Percentiles rank a stretch among this genome's conserved stretches.
phyloP scores from a whole-genome alignment of 2,113 vertebrate species.

The Anguilla rostrata region DNA sequence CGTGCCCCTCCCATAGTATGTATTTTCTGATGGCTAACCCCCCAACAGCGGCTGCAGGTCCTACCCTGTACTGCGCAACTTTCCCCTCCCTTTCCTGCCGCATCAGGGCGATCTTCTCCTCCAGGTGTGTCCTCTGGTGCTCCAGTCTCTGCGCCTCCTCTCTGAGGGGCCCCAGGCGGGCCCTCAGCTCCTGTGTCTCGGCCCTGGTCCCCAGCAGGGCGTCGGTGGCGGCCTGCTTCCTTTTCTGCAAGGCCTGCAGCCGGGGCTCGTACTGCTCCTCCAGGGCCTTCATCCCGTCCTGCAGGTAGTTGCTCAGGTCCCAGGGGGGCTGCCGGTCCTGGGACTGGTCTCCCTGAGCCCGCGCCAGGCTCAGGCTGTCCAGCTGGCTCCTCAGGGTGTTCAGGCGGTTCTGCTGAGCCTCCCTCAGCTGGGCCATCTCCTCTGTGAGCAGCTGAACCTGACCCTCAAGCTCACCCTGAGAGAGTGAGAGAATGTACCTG shows the following conservation, averaged over 20 bases:
- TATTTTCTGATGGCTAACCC: not conserved
- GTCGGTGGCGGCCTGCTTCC: constrained; percentile 68
- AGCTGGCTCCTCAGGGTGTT: constrained; percentile 62
- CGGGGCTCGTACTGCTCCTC: constrained; percentile 87
- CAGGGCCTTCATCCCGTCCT: constrained; percentile 75
- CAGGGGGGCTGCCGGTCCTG: constrained; percentile 75
- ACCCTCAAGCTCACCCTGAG: constrained; percentile 72
- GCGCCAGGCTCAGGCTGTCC: constrained; percentile 55
- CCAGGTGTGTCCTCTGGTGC: constrained; percentile 78
- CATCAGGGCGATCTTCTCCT: constrained; percentile 80
- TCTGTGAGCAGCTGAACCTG: constrained; percentile 72
- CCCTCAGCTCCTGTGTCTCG: constrained; percentile 76
- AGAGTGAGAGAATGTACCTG: not conserved
- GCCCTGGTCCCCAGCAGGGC: constrained; percentile 76
- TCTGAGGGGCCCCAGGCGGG: constrained; percentile 75
- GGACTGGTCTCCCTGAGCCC: constrained; percentile 72
- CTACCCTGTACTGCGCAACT: constrained; percentile 80
- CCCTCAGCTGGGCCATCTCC: constrained; percentile 70
- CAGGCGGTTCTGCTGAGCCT: constrained; percentile 72
- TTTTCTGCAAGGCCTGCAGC: constrained; percentile 80
- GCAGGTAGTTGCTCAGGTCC: constrained; percentile 83
- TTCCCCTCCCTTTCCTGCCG: constrained; percentile 79
- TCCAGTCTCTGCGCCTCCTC: constrained; percentile 75
- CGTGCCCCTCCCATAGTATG: not conserved
- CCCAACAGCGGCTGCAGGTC: not conserved